A percentile compares a stretch with the other conserved stretches of the same genome.
These are phyloP conservation scores for Myotis yumanensis DNA, from an alignment of 2,113 vertebrate species.

Conservation along the genomic window DNA sequence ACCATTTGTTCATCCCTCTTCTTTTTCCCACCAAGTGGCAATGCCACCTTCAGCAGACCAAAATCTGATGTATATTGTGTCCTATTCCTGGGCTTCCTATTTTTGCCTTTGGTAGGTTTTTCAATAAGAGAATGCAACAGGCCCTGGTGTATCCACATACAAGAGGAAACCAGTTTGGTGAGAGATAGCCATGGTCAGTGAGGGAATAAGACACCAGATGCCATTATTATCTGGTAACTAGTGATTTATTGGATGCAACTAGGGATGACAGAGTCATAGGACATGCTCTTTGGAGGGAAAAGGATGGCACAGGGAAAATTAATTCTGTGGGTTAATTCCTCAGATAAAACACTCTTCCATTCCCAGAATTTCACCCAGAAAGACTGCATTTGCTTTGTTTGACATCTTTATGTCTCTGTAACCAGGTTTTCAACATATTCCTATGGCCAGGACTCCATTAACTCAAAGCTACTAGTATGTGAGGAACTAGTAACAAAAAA, in stretches of 20 bases:
- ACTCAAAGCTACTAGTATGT: neutral
- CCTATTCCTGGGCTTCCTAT: neutral
- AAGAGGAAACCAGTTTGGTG: neutral
- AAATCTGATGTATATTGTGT: neutral
- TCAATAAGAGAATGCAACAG: neutral
- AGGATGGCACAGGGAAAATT: neutral
- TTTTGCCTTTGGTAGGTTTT: neutral
- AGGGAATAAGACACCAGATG: neutral
- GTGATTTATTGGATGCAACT: neutral
- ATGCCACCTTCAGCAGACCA: neutral
- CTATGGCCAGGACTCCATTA: neutral
- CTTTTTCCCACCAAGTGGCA: neutral
- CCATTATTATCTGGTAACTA: neutral
- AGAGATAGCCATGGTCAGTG: neutral
- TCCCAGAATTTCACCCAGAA: neutral
- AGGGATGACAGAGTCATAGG: neutral
- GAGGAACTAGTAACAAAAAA: neutral
- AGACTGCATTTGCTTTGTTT: neutral
- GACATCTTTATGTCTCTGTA: neutral
- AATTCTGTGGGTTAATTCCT: neutral
- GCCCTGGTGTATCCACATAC: neutral
- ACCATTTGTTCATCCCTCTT: neutral
- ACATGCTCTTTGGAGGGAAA: neutral
- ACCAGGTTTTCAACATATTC: neutral
- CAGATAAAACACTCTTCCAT: neutral